Base-by-base conservation (phyloP, 1,140 invertebrate genomes). In the Scaptomyza pallida region DNA sequence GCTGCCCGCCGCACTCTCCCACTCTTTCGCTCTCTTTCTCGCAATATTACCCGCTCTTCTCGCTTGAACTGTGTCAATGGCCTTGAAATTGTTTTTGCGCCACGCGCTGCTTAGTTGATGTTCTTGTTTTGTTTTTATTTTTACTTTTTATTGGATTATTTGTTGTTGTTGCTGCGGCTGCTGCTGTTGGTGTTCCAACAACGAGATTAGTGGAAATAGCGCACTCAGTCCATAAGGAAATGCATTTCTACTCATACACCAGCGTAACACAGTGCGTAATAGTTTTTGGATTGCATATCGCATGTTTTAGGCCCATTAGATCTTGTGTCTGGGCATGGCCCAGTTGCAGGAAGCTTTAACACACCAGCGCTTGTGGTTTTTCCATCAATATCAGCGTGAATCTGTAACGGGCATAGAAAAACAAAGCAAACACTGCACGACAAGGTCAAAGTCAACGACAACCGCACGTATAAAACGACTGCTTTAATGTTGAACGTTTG, bases 21-120 rank as follows among this genome's bases (percentile, higher is more conserved):
- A n/a, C n/a, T 19, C 59, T 21, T 5, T 10, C 13, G 15, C 41
- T 16, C 5, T 17, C 15, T 19, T 16, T 26, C 15, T 30, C 26
- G 1, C 8, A 30, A 6, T 9, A 2, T 30, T 9, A 13, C 54
- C 37, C 10, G 40, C 54, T 70, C 68, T 79, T 79, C 64, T 76
- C 80, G 76, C 72, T 76, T 71, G 63, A 85, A 85, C 72, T 85
- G 72, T 85, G 80, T 75, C 80, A 85, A 78, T 76, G 80, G 80
- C 80, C 80, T 85, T 85, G 80, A 85, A 85, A 85, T 85, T 85
- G 80, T 85, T 85, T 85, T 85, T 72, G 70, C 70, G 50, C 70
- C 63, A 72, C 59, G 70, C 64, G 80, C 76, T 65, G 63, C 72
- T 82, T 63, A 79, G 80, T 78, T 75, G 56, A 59, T 69, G 72